A percentile compares a stretch with the other conserved stretches of the same genome.
These are phyloP conservation scores for Papilio polyxenes DNA, from an alignment of 1,140 invertebrate genomes.

Conservation along the genomic window DNA sequence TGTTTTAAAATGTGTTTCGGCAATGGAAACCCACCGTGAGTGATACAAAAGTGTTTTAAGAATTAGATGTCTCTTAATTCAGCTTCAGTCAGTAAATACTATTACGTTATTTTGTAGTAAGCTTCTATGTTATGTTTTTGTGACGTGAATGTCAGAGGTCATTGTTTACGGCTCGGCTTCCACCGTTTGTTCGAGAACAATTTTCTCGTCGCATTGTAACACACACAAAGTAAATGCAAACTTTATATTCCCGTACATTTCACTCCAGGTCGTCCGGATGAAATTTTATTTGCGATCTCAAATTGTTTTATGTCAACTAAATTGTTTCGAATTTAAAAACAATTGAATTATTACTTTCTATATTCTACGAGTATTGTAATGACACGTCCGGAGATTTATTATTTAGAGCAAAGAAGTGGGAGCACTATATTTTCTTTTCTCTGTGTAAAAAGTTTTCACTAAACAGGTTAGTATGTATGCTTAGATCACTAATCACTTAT, in stretches of 20 bases:
- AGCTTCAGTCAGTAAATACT: neutral
- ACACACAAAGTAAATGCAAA: slow-evolving; percentile 8
- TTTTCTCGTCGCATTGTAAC: slow-evolving; percentile 9
- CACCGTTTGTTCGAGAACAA: neutral
- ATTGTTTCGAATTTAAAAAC: neutral
- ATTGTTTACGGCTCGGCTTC: slow-evolving; percentile 3
- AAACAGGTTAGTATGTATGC: neutral
- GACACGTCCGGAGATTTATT: neutral
- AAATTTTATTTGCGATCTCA: neutral
- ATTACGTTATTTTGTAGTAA: neutral
- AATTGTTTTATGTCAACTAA: slow-evolving; percentile 24
- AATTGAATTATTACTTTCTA: neutral
- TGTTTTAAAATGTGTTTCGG: too few species aligned
- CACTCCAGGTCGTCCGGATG: neutral
- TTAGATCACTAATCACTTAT: neutral
- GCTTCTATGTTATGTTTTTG: neutral
- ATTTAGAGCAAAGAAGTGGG: neutral
- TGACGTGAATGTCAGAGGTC: neutral
- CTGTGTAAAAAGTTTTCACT: neutral
- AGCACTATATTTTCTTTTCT: too few species aligned
- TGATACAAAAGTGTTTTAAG: neutral
- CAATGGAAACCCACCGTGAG: too few species aligned
- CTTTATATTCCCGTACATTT: slow-evolving; percentile 20
- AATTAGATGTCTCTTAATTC: neutral
- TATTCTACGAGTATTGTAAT: too few species aligned